These are phyloP conservation scores for Triplophysa dalaica DNA, from an alignment of 2,113 vertebrate genomes.

Conservation along the genomic window DNA sequence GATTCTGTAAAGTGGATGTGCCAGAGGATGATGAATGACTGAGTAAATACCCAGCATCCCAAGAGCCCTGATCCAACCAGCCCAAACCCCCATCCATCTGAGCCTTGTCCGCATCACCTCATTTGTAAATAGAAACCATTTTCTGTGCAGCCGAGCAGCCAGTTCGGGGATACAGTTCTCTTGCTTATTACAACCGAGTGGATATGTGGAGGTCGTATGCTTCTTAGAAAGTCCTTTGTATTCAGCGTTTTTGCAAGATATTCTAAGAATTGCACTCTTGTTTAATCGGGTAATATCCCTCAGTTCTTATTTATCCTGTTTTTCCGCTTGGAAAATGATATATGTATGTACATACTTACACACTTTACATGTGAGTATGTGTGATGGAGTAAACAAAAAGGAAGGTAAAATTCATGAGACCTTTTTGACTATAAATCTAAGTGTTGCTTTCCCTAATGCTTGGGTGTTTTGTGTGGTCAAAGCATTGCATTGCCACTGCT, in stretches of 20 bases:
- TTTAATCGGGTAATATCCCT: constrained; percentile 19
- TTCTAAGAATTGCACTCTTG: constrained; percentile 33
- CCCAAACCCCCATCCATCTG: constrained; percentile 65
- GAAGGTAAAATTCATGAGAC: no score
- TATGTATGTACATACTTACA: not conserved
- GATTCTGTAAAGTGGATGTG: constrained; percentile 60
- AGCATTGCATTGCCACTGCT: no score
- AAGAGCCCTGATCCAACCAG: constrained; percentile 62
- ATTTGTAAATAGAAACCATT: constrained; percentile 69
- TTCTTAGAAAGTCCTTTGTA: constrained; percentile 14
- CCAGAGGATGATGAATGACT: constrained; percentile 73
- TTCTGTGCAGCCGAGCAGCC: constrained; percentile 61
- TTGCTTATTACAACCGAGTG: constrained; percentile 38
- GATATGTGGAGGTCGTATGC: constrained; percentile 24
- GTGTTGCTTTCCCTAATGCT: no score
- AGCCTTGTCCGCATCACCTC: constrained; percentile 59
- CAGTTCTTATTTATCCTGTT: constrained; percentile 6
- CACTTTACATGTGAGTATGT: not conserved
- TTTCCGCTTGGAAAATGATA: constrained; percentile 13
- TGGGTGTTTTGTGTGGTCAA: no score
- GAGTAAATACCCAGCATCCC: constrained; percentile 66
- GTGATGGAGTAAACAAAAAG: not conserved
- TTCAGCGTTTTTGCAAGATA: not conserved
- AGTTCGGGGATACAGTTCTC: constrained; percentile 57
- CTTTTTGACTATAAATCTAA: no score